Conservation (phyloP, 1,140 invertebrate species). For the Drosophila seguyi region DNA sequence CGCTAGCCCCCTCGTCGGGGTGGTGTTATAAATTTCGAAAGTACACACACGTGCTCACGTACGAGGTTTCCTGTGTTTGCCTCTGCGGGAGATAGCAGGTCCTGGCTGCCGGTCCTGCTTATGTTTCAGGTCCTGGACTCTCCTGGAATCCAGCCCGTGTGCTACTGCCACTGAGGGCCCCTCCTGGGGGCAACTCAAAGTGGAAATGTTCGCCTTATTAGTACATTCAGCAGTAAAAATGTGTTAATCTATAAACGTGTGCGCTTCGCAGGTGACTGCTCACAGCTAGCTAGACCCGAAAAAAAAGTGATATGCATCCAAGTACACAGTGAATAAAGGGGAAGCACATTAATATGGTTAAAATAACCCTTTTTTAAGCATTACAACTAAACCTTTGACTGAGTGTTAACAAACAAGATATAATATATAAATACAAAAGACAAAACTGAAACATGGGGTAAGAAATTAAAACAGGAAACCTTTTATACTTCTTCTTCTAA, state of each 20-base stretch:
- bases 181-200: conserved; percentile 78
- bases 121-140: neutral
- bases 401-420: too few relatives aligned
- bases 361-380: neutral
- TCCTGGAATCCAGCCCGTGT: conserved; percentile 1
- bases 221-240: conserved; percentile 83
- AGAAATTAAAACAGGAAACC: neutral
- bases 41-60: conserved; percentile 58
- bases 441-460: too few relatives aligned
- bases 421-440: neutral
- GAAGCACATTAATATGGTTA: neutral
- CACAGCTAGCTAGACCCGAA: conserved; percentile 5
- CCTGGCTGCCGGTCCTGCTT: conserved; percentile 27
- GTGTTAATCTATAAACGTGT: conserved; percentile 84
- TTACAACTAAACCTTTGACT: neutral
- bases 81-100: conserved; percentile 53
- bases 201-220: conserved; percentile 84
- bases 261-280: conserved; percentile 38
- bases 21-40: conserved; percentile 77
- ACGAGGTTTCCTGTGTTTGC: conserved; percentile 33
- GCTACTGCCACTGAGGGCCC: conserved; percentile 32
- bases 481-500: neutral
- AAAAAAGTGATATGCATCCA: conserved; percentile 30
- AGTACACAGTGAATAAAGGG: conserved; percentile 18
- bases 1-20: conserved; percentile 17